Conservation (phyloP, 2,888 invertebrate genomes). For the Xanthia togata region DNA sequence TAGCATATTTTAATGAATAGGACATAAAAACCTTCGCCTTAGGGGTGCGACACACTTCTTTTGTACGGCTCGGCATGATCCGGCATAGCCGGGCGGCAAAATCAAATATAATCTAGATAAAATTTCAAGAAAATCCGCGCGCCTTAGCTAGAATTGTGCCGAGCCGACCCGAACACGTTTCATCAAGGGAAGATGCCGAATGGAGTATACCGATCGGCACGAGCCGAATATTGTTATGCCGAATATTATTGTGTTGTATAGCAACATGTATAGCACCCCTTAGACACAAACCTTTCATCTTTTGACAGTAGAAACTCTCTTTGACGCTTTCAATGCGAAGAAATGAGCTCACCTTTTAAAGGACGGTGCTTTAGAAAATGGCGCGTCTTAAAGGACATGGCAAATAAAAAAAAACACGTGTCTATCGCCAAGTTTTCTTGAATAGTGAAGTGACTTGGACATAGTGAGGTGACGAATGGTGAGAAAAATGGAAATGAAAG, state of each 20-base stretch:
- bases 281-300: conserved; percentile 68
- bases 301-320: conserved; percentile 68
- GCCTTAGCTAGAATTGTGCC: not conserved
- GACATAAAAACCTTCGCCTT: conserved; percentile 54
- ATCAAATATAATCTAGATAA: no score
- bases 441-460: conserved; percentile 51
- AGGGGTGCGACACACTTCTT: not conserved
- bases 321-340: conserved; percentile 75
- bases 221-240: not conserved
- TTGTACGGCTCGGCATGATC: not conserved
- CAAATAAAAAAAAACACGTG: conserved; percentile 69
- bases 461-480: conserved; percentile 32
- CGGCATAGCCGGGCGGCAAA: not conserved
- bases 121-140: not conserved
- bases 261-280: conserved; percentile 25
- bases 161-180: not conserved
- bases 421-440: conserved; percentile 54
- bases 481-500: conserved; percentile 32
- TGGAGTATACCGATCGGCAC: not conserved
- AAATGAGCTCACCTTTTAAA: conserved; percentile 76
- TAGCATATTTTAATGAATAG: conserved; percentile 43
- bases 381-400: conserved; percentile 68
- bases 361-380: conserved; percentile 67
- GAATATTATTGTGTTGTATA: no score
- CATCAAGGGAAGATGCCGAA: not conserved